A percentile compares a stretch with the other conserved stretches of the same genome.
Evolutionary conservation across 1,140 invertebrate genomes (phyloP).

Genomic region (Sitobion miscanthi): DNA sequence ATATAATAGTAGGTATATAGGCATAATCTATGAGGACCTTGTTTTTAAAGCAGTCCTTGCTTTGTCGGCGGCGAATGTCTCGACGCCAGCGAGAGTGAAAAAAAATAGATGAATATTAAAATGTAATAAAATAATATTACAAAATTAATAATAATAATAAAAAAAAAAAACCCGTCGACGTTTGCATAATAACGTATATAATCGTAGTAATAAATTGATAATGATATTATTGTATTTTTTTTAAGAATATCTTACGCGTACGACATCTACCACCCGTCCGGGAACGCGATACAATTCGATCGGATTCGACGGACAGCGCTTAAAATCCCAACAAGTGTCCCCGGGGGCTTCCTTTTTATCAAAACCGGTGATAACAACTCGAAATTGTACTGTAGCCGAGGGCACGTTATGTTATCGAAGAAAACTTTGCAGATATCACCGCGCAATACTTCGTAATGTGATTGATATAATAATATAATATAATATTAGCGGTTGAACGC

Average conservation of each 20-base stretch:
- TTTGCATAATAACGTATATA: not conserved
- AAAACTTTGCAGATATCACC: too few species aligned
- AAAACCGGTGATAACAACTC: not conserved
- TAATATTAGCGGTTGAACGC: too few species aligned
- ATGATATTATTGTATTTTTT: not conserved
- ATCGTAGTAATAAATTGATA: not conserved
- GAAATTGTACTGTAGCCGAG: not conserved
- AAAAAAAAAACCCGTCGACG: not conserved
- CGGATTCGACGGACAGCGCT: not conserved
- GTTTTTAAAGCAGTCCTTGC: not conserved
- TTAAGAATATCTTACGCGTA: not conserved
- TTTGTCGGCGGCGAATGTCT: slow-evolving; percentile 1
- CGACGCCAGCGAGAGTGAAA: not conserved
- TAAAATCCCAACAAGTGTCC: not conserved
- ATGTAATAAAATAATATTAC: not conserved
- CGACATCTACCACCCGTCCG: not conserved
- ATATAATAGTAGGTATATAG: not conserved
- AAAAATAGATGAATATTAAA: not conserved
- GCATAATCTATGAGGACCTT: not conserved
- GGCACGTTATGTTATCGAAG: too few species aligned
- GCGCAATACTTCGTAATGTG: too few species aligned
- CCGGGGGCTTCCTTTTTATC: not conserved
- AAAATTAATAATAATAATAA: not conserved
- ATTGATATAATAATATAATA: too few species aligned
- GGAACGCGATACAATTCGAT: not conserved